These are phyloP conservation scores for Ptilodon capucinus DNA, from an alignment of 2,888 invertebrate species.

Conservation along the genomic window DNA sequence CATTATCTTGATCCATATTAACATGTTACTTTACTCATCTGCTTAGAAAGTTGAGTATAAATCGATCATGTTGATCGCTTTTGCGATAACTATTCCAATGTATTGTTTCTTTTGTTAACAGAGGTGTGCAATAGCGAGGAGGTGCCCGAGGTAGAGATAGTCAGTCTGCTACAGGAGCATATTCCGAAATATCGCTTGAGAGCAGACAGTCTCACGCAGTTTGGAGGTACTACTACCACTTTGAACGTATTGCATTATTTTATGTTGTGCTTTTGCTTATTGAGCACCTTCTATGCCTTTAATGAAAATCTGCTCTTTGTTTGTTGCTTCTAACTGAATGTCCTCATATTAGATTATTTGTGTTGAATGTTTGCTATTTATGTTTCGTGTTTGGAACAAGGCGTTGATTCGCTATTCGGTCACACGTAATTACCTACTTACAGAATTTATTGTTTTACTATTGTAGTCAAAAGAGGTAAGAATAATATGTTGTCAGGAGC, in stretches of 20 bases:
- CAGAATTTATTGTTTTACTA: no score
- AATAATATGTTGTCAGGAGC: no score
- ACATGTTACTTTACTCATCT: constrained; percentile 20
- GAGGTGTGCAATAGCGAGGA: constrained; percentile 96
- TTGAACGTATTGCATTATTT: constrained; percentile 6
- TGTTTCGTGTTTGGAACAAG: not conserved
- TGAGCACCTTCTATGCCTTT: constrained; percentile 1
- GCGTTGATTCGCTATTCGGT: not conserved
- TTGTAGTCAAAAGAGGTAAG: no score
- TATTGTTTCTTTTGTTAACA: constrained; percentile 73
- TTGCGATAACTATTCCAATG: constrained; percentile 9
- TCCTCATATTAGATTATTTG: not conserved
- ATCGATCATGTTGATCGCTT: constrained; percentile 9
- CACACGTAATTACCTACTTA: no score
- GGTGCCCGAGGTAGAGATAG: constrained; percentile 97
- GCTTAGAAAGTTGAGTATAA: constrained; percentile 33
- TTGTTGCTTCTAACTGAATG: not conserved
- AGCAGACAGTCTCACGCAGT: constrained; percentile 96
- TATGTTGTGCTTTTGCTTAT: not conserved
- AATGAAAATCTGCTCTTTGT: not conserved
- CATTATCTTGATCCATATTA: constrained; percentile 45
- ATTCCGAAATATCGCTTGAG: constrained; percentile 96
- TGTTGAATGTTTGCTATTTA: not conserved
- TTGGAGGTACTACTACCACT: constrained; percentile 87
- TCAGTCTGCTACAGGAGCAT: constrained; percentile 96